These are phyloP conservation scores for Corythaeola cristata DNA, from an alignment of 2,113 vertebrate genomes.

Conservation along the genomic window DNA sequence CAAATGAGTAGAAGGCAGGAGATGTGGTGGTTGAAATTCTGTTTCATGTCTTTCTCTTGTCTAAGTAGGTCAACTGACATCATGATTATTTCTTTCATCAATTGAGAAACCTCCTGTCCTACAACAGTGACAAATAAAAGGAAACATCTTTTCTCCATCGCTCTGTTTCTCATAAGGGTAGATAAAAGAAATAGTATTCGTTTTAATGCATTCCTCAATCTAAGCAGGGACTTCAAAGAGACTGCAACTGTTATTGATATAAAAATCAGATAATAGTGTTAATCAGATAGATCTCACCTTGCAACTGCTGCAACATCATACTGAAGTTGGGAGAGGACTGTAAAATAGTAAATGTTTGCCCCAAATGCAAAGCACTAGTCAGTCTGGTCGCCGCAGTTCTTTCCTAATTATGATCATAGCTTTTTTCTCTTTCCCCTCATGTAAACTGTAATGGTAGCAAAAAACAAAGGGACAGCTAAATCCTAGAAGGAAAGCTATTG, in stretches of 20 bases:
- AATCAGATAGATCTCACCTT: background rate
- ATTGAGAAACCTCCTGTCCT: background rate
- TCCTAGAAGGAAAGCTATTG: background rate
- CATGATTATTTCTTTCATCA: background rate
- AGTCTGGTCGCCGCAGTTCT: background rate
- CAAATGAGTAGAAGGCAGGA: background rate
- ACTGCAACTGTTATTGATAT: background rate
- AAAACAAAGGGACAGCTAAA: background rate
- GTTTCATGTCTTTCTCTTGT: background rate
- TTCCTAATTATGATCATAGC: background rate
- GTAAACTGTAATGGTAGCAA: background rate
- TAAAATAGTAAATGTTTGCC: background rate
- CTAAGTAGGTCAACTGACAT: slow-evolving; percentile 1
- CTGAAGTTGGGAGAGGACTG: background rate
- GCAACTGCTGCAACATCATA: background rate
- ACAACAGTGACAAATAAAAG: background rate
- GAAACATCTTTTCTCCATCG: background rate
- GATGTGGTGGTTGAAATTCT: background rate
- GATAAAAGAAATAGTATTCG: background rate
- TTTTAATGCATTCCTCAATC: background rate
- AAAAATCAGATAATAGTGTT: background rate
- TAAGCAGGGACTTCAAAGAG: background rate
- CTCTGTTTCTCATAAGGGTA: background rate
- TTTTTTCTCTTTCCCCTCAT: background rate
- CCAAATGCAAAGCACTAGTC: background rate